A percentile compares a stretch with the other conserved stretches of the same genome.
Conservation (phyloP, 1,140 invertebrate species). For the Dreissena rostriformis region DNA sequence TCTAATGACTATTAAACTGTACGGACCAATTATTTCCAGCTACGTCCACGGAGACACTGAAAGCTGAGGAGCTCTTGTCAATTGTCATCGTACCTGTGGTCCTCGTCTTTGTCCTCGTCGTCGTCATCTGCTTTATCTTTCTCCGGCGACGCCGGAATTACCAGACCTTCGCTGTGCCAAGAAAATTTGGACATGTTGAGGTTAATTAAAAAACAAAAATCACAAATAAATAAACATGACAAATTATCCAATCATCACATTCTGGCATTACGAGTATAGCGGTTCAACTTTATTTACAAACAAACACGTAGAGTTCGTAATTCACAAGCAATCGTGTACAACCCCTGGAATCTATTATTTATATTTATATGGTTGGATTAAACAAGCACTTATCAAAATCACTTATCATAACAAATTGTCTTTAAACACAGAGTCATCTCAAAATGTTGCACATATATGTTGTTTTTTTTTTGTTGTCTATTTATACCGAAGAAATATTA, state of each 20-base stretch:
- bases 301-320: too few species aligned
- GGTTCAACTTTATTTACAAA: too few species aligned
- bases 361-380: not conserved
- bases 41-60: not conserved
- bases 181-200: slow-evolving; percentile 48
- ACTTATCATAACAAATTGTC: not conserved
- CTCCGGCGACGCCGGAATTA: not conserved
- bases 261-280: too few species aligned
- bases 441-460: not conserved
- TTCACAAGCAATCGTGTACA: too few species aligned
- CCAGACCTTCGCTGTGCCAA: not conserved
- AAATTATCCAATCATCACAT: too few species aligned
- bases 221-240: too few species aligned
- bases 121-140: not conserved
- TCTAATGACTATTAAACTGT: too few species aligned
- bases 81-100: slow-evolving; percentile 27
- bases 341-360: too few species aligned
- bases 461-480: not conserved
- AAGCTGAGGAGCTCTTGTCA: not conserved
- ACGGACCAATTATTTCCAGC: too few species aligned
- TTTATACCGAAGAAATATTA: not conserved
- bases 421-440: not conserved
- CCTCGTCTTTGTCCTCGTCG: not conserved
- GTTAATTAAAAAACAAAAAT: not conserved
- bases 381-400: not conserved